A percentile compares a stretch with the other conserved stretches of the same genome.
Conservation (phyloP, 2,113 vertebrate species). For the Dasyurus viverrinus region DNA sequence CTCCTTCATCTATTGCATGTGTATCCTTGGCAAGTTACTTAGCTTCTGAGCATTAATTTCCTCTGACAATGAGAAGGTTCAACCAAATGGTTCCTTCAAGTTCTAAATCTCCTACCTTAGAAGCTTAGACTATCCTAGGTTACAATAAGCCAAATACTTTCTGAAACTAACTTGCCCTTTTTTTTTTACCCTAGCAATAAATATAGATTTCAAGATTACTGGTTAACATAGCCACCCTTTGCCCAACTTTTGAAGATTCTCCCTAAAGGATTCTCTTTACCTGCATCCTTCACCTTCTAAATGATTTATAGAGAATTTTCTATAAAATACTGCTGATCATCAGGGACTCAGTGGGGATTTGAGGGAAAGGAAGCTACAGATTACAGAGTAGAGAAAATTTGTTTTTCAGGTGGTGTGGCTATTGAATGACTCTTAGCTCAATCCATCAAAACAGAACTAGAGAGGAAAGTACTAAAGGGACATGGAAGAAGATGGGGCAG, state of each 20-base stretch:
- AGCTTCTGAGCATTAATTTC: background rate
- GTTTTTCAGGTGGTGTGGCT: background rate
- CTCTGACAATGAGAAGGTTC: background rate
- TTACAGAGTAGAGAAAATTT: background rate
- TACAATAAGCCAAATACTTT: background rate
- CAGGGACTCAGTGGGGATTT: background rate
- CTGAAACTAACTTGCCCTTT: background rate
- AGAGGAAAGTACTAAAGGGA: background rate
- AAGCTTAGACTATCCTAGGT: background rate
- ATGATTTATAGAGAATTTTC: background rate
- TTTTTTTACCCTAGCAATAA: background rate
- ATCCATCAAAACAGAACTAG: background rate
- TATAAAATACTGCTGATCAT: background rate
- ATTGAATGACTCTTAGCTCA: background rate
- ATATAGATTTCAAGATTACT: background rate
- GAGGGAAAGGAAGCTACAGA: background rate
- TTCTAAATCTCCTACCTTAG: background rate
- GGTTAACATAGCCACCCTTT: background rate
- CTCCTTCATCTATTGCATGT: background rate
- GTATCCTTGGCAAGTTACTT: background rate
- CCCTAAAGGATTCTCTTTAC: background rate
- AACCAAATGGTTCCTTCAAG: background rate
- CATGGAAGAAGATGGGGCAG: background rate
- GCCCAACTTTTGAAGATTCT: background rate
- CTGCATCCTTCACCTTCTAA: background rate